Base-by-base conservation (phyloP, 2,888 invertebrate species). In the Tenodera sinensis region DNA sequence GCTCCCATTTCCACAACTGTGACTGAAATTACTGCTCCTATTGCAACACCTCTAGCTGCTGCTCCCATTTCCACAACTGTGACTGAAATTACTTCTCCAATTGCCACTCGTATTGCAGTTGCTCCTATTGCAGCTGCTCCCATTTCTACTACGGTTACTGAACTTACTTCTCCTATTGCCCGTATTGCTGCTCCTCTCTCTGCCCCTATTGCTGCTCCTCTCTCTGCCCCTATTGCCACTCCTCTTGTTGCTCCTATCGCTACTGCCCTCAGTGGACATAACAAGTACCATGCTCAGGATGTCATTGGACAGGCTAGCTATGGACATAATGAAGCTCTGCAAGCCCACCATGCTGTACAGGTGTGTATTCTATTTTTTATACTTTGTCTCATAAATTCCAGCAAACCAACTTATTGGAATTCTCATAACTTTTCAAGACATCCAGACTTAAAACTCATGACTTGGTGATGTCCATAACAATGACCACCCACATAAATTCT, bases 251-350 rank as follows among this genome's bases (percentile, higher is more conserved):
- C 28, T 27, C 85, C 85, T 54, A 1, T 85, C 54, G 71, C 85
- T 71, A 2, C 30, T 30, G 54, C 85, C 20, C 71, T 85, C 20
- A 71, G n/a, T 25, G 71, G 86, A 20, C 89, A 90, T 84, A 90
- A 88, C 89, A 91, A 91, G 89, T 91, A 91, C 90, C 91, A 91
- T 90, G 91, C 91, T 28, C 91, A 91, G 87, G 92, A 92, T 90
- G 92, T 92, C 90, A 91, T 92, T 84, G 92, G 92, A 30, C 92
- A 92, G 90, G 92, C 92, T 83, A 90, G 90, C 89, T 91, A 91
- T 90, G 92, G 92, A 83, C 91, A 92, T 86, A 90, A 91, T 83
- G 91, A 91, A 89, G 90, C 91, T 87, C 71, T 90, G 42, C 90
- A 92, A 91, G 90, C 91, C 54, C 91, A 91, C 89, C 90, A 91